These are phyloP conservation scores for Aphis gossypii DNA, from an alignment of 1,140 invertebrate genomes.

Conservation along the genomic window DNA sequence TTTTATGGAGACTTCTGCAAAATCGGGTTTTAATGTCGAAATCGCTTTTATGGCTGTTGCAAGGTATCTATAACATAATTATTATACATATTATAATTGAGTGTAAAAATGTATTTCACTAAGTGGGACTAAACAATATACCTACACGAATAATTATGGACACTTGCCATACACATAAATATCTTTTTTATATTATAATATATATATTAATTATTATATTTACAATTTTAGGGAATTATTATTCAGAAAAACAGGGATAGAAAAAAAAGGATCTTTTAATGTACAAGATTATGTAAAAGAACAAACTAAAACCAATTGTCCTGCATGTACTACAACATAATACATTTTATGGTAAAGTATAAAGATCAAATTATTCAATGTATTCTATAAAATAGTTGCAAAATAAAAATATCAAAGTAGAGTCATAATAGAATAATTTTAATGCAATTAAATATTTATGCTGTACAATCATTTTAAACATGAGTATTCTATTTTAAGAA, in stretches of 20 bases:
- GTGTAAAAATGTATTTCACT: background rate
- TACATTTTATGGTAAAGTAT: background rate
- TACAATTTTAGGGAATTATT: slow-evolving; percentile 69
- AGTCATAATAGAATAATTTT: background rate
- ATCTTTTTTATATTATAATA: background rate
- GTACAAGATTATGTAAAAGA: slow-evolving; percentile 75
- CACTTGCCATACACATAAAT: background rate
- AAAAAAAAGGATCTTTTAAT: slow-evolving; percentile 72
- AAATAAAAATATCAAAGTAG: background rate
- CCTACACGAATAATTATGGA: background rate
- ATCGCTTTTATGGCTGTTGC: slow-evolving; percentile 82
- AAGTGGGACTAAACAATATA: background rate
- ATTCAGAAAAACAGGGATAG: slow-evolving; percentile 67
- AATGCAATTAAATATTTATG: background rate
- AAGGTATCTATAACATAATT: slow-evolving; percentile 65
- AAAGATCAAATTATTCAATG: slow-evolving; percentile 9
- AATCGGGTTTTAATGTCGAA: slow-evolving; percentile 85
- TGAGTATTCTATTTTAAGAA: background rate
- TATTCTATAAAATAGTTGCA: background rate
- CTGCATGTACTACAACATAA: slow-evolving; percentile 13
- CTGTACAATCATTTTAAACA: background rate
- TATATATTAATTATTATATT: background rate
- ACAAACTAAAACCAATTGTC: slow-evolving; percentile 67
- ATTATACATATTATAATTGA: background rate
- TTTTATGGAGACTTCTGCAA: slow-evolving; percentile 88